A percentile compares a stretch with the other conserved stretches of the same genome.
phyloP scores from a whole-genome alignment of 2,113 vertebrate genomes.

The Notothenia rossii region DNA sequence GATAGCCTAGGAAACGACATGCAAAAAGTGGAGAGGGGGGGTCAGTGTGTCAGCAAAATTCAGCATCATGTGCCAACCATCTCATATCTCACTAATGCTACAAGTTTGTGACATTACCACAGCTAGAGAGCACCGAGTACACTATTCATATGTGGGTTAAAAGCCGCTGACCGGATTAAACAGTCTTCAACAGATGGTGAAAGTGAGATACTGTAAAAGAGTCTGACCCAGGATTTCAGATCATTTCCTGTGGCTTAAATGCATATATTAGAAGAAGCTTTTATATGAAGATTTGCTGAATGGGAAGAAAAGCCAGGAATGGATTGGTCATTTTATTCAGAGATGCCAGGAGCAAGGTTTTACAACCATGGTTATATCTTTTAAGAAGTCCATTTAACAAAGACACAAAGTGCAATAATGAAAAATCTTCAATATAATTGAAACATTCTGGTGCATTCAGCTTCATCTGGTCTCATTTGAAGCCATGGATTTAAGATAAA shows the following conservation, averaged over 20 bases:
- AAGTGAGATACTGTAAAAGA: slow-evolving; percentile 41
- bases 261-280: slow-evolving; percentile 21
- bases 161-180: slow-evolving; percentile 9
- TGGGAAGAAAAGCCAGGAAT: neutral
- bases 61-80: slow-evolving; percentile 47
- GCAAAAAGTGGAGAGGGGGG: slow-evolving; percentile 3
- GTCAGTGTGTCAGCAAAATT: slow-evolving; percentile 43
- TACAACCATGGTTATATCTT: slow-evolving; percentile 20
- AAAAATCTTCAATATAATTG: neutral
- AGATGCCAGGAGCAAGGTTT: slow-evolving; percentile 15
- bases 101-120: slow-evolving; percentile 7
- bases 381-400: slow-evolving; percentile 21
- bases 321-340: slow-evolving; percentile 23
- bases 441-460: slow-evolving; percentile 18
- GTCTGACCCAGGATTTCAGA: slow-evolving; percentile 16
- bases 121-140: slow-evolving; percentile 24
- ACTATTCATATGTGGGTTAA: slow-evolving; percentile 42
- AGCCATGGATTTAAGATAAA: neutral
- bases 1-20: slow-evolving; percentile 89
- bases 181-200: slow-evolving; percentile 45
- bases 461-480: slow-evolving; percentile 2
- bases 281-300: slow-evolving; percentile 17
- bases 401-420: neutral
- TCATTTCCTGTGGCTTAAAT: slow-evolving; percentile 40
- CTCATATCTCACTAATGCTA: neutral